These are phyloP conservation scores for Globodera rostochiensis DNA, from an alignment of 1,140 invertebrate species.

Conservation along the genomic window DNA sequence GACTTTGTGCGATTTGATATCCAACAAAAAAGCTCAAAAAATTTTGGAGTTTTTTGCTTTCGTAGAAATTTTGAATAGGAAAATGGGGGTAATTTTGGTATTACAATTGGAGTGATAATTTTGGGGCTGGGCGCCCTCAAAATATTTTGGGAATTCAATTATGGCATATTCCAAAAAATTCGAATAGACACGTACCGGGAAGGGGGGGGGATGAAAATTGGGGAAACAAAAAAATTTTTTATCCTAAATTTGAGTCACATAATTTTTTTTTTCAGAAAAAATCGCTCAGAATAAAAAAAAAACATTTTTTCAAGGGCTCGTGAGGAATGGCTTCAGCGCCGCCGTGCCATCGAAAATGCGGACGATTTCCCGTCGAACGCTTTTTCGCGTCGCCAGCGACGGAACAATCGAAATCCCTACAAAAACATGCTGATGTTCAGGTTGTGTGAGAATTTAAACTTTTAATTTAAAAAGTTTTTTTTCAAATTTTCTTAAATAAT, in stretches of 20 bases:
- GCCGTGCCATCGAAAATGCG: background rate
- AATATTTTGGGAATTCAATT: background rate
- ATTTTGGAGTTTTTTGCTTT: background rate
- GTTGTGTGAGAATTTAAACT: too few species aligned
- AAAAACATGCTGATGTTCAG: conserved; percentile 12
- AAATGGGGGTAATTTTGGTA: background rate
- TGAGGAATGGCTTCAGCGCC: conserved; percentile 18
- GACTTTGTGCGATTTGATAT: background rate
- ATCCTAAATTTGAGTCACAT: background rate
- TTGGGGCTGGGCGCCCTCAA: too few species aligned
- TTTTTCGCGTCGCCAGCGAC: background rate
- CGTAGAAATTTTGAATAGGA: background rate
- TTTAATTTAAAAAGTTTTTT: background rate
- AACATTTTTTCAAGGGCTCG: background rate
- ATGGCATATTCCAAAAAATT: background rate
- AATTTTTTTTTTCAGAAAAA: background rate
- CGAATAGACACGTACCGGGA: background rate
- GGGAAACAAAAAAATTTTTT: background rate
- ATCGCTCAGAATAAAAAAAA: background rate
- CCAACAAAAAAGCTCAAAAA: background rate
- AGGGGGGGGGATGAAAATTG: too few species aligned
- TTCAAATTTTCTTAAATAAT: background rate
- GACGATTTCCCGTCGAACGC: background rate
- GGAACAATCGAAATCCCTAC: background rate
- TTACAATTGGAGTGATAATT: background rate